A percentile compares a stretch with the other conserved stretches of the same genome.
Evolutionary conservation across 2,113 vertebrate genomes (phyloP).

Genomic region (Probosciger aterrimus): DNA sequence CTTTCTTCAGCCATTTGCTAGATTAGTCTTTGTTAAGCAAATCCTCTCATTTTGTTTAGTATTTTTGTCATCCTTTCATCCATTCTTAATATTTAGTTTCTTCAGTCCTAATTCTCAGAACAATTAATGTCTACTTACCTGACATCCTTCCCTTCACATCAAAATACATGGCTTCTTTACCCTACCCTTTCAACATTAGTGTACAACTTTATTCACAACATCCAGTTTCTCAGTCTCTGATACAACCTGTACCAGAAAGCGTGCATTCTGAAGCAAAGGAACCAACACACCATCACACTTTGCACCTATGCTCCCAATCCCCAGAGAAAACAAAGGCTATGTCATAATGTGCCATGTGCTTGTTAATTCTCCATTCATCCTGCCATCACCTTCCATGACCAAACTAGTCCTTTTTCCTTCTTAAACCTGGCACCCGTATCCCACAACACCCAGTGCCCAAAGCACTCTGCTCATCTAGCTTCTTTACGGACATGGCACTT

Average conservation of each 20-base stretch:
- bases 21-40: neutral
- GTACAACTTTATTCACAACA: neutral
- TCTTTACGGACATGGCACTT: neutral
- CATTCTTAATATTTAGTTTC: neutral
- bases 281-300: neutral
- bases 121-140: neutral
- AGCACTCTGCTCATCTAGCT: neutral
- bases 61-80: neutral
- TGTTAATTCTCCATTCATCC: neutral
- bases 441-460: accelerated
- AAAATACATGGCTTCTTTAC: neutral
- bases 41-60: neutral
- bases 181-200: neutral
- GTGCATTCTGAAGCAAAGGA: neutral
- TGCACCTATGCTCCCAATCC: neutral
- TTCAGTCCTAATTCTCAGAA: neutral
- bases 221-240: neutral
- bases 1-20: neutral
- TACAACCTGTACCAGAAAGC: neutral
- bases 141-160: neutral
- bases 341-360: neutral
- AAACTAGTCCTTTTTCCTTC: neutral
- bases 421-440: neutral
- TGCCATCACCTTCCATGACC: neutral
- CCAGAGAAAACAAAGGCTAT: neutral